phyloP scores from a whole-genome alignment of 2,888 invertebrate genomes.

The Deroplatys truncata region DNA sequence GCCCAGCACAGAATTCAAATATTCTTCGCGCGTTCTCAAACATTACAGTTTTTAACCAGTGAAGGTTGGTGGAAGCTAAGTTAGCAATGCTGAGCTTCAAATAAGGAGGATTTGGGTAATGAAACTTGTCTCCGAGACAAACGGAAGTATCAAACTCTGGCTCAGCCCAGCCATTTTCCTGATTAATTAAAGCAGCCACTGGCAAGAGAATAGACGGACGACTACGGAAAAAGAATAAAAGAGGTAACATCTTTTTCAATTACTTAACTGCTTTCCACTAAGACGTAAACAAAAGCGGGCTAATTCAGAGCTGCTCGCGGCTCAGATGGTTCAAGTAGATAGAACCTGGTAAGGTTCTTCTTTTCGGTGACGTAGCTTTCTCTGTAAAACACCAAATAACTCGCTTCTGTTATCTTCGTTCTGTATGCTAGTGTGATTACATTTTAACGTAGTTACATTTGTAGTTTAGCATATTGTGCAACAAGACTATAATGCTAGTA shows the following conservation, averaged over 20 bases:
- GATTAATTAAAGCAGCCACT: neutral
- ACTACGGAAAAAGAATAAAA: neutral
- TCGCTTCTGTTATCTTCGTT: neutral
- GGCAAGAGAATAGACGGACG: neutral
- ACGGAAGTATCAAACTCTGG: neutral
- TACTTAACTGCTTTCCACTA: slow-evolving; percentile 20
- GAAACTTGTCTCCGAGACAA: too few species aligned
- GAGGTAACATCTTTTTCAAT: slow-evolving; percentile 19
- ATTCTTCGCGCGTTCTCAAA: too few species aligned
- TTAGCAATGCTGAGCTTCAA: too few species aligned
- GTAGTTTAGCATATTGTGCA: too few species aligned
- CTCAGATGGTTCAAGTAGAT: neutral
- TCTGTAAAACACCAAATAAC: neutral
- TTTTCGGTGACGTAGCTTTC: neutral
- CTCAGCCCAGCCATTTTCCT: neutral
- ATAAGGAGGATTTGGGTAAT: too few species aligned
- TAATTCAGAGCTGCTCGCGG: neutral
- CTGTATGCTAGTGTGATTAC: too few species aligned
- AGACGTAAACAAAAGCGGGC: slow-evolving; percentile 13
- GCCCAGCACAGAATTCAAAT: too few species aligned
- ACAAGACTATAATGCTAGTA: too few species aligned
- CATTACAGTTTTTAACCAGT: too few species aligned
- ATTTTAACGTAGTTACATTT: too few species aligned
- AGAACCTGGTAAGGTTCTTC: neutral
- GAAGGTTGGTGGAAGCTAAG: too few species aligned